These are phyloP conservation scores for Rhinopithecus roxellana DNA, from an alignment of 2,113 vertebrate genomes.

Conservation along the genomic window DNA sequence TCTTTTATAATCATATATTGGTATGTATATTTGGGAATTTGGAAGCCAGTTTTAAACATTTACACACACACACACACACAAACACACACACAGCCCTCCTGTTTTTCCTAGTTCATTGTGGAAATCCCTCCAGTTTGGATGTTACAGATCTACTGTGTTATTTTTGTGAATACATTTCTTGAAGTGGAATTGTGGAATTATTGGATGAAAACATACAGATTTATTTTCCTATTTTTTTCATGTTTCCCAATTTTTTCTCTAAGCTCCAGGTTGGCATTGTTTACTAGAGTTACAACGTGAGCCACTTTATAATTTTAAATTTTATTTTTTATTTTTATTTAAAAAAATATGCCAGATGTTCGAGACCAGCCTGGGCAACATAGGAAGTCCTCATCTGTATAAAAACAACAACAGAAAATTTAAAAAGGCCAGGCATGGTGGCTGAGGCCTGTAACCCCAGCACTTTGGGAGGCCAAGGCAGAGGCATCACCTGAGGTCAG, in stretches of 20 bases:
- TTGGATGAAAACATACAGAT: background rate
- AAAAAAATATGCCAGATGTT: too few relatives aligned
- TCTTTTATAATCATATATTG: too few relatives aligned
- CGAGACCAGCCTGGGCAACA: too few relatives aligned
- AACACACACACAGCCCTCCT: background rate
- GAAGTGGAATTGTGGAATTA: background rate
- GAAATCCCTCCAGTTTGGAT: background rate
- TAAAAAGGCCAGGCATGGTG: too few relatives aligned
- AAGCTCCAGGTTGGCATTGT: background rate
- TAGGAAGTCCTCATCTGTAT: too few relatives aligned
- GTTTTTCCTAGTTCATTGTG: background rate
- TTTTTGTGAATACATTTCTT: background rate
- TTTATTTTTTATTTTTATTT: too few relatives aligned
- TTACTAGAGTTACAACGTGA: background rate
- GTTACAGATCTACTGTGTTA: background rate
- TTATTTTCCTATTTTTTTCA: background rate
- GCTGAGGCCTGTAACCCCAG: too few relatives aligned
- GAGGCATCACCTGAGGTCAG: too few relatives aligned
- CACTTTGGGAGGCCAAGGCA: too few relatives aligned
- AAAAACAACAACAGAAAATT: too few relatives aligned
- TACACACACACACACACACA: background rate
- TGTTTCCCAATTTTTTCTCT: background rate
- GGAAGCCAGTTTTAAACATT: too few relatives aligned
- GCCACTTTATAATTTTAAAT: background rate
- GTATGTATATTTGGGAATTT: background rate